Base-by-base conservation (phyloP, 2,888 invertebrate genomes). In the Crematogaster levior region DNA sequence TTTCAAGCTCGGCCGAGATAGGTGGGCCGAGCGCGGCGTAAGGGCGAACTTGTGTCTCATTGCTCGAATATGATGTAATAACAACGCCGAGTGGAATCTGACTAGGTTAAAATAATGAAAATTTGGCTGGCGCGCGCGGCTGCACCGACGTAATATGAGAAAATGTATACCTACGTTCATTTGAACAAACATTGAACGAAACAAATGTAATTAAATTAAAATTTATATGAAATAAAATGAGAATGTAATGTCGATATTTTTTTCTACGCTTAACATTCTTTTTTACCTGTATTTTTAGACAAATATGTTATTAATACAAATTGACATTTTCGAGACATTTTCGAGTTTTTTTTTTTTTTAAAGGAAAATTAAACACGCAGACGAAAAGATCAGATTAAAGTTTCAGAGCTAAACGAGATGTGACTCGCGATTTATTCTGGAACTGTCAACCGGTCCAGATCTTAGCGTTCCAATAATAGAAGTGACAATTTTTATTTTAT, bases 21-120 rank as follows among this genome's bases (percentile, higher is more conserved):
- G 48, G 5, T 60, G 37, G 60, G 24, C 21, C 9, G 66, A n/a
- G 34, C 37, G 58, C 46, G 80, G 75, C 21, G 60, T 34, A 61
- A 61, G 30, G 75, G n/a, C n/a, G 46, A 73, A 40, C 24, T 46
- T 73, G 74, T 48, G 60, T 58, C 80, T 80, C 80, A 46, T 37
- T 73, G 60, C 40, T 68, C 79, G 61, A 43, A 61, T 85, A 72
- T 80, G 68, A 84, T 80, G 85, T 85, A 65, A 80, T 85, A 81
- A 85, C 85, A 82, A 81, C 66, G 85, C 73, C 53, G 82, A 80
- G 79, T 88, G 77, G 85, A 83, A 85, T 85, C 85, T 58, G 70
- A 70, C 53, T 51, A 61, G 66, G 83, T 85, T 88, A 84, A 83
- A 86, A 88, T 88, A 86, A 88, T 81, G 89, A 83, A 88, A 85